Percentiles rank a stretch among this genome's conserved stretches.
Conservation (phyloP, 2,113 vertebrate species). For the Neoarius graeffei region DNA sequence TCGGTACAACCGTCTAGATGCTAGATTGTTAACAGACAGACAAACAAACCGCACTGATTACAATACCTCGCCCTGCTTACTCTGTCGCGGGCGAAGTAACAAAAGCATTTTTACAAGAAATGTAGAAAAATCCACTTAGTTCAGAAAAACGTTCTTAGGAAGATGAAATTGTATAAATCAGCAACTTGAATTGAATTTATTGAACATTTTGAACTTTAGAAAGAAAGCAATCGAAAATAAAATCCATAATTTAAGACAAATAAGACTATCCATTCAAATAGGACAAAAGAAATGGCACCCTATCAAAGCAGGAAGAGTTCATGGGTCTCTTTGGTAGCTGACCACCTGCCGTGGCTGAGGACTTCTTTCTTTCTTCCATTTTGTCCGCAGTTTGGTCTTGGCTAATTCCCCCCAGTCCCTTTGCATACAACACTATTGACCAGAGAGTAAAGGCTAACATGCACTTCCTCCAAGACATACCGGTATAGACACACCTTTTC, state of each 20-base stretch:
- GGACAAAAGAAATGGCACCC: not conserved
- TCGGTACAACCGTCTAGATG: too few species aligned
- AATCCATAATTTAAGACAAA: not conserved
- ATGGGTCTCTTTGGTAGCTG: not conserved
- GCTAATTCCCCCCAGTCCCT: not conserved
- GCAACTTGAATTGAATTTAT: not conserved
- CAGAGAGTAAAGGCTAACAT: not conserved
- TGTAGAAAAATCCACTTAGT: not conserved
- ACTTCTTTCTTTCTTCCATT: not conserved
- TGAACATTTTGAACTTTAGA: not conserved
- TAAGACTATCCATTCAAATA: not conserved
- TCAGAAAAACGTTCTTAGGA: not conserved
- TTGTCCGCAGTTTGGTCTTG: not conserved
- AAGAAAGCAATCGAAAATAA: not conserved
- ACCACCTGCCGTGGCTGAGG: not conserved
- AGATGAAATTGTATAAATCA: too few species aligned
- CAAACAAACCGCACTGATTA: too few species aligned
- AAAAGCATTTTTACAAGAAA: not conserved
- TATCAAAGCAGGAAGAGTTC: not conserved
- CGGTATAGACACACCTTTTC: not conserved
- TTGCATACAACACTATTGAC: not conserved
- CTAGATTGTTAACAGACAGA: too few species aligned
- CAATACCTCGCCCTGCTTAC: too few species aligned
- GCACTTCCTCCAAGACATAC: not conserved
- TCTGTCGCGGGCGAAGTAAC: too few species aligned